Evolutionary conservation across 2,113 vertebrate genomes (phyloP).

Genomic region (Polypterus senegalus): DNA sequence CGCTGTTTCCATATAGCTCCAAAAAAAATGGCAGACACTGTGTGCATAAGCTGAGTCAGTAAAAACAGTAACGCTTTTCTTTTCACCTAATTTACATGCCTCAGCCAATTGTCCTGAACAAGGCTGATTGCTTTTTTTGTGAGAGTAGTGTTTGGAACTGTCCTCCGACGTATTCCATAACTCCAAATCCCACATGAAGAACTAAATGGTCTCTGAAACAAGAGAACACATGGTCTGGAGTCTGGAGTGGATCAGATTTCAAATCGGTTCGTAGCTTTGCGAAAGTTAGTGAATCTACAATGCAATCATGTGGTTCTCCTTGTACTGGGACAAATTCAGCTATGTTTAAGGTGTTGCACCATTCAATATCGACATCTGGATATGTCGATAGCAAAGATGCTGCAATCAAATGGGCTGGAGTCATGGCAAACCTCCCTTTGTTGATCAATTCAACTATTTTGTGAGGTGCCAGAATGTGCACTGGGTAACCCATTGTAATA

Average conservation of each 20-base stretch:
- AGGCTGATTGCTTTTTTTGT: conserved; percentile 1
- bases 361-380: no score
- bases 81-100: not conserved
- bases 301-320: not conserved
- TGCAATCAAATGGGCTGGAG: no score
- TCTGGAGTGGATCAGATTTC: not conserved
- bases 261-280: not conserved
- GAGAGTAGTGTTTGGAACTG: no score
- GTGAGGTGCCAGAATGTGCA: no score
- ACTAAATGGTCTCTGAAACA: not conserved
- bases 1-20: not conserved
- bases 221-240: not conserved
- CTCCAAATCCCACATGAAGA: not conserved
- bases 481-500: no score
- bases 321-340: no score
- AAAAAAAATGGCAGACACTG: not conserved
- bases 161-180: not conserved
- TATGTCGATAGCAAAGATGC: no score
- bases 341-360: no score
- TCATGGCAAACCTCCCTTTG: no score
- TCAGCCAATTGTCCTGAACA: conserved; percentile 3
- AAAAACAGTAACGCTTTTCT: not conserved
- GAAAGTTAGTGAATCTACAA: not conserved
- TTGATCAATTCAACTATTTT: no score
- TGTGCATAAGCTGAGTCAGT: conserved; percentile 11